Conservation (phyloP, 2,113 vertebrate genomes). For the Astatotilapia flaviijosephi region DNA sequence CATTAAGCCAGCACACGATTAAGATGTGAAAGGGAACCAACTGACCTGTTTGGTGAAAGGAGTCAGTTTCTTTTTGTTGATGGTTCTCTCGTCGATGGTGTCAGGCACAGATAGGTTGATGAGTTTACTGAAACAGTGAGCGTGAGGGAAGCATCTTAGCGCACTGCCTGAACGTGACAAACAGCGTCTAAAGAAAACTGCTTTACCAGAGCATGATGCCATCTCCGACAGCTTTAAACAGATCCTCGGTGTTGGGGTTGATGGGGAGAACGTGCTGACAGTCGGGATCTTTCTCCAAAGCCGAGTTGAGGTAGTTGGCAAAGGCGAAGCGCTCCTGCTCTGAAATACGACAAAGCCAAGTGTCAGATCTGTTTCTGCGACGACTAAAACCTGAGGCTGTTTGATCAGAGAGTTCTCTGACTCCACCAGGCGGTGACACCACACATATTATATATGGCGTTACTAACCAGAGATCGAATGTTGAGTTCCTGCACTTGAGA, state of each 20-base stretch:
- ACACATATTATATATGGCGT: background rate
- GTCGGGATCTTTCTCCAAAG: constrained; percentile 84
- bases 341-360: constrained; percentile 49
- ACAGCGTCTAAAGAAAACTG: background rate
- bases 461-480: constrained; percentile 80
- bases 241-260: constrained; percentile 81
- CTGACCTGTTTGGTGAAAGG: constrained; percentile 88
- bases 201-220: constrained; percentile 86
- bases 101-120: constrained; percentile 95
- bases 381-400: background rate
- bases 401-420: background rate
- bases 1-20: background rate
- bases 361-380: background rate
- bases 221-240: constrained; percentile 85
- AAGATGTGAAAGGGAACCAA: background rate
- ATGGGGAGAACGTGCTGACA: constrained; percentile 82
- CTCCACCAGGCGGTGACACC: background rate
- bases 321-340: constrained; percentile 94
- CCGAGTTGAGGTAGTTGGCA: constrained; percentile 91
- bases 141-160: background rate
- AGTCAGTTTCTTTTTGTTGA: constrained; percentile 96
- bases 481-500: constrained; percentile 88
- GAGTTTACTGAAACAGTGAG: constrained; percentile 83
- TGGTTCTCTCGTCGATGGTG: constrained; percentile 95
- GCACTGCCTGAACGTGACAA: background rate